Percentiles rank a stretch among this genome's conserved stretches.
phyloP scores from a whole-genome alignment of 2,113 vertebrate species.

The Saguinus imperator region DNA sequence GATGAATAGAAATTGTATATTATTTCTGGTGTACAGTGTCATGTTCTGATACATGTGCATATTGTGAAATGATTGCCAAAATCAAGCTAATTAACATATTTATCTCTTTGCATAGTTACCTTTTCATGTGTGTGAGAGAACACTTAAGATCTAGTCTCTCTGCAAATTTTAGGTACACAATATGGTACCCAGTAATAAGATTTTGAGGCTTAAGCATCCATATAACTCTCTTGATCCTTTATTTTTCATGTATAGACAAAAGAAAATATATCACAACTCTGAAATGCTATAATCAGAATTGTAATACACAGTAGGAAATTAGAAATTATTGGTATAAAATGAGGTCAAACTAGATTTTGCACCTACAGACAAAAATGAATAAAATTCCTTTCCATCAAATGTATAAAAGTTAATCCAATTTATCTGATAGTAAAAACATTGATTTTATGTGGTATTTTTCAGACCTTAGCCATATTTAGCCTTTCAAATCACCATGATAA shows the following conservation, averaged over 20 bases:
- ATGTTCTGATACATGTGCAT: not conserved
- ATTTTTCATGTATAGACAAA: not conserved
- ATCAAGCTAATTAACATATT: not conserved
- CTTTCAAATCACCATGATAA: not conserved
- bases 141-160: not conserved
- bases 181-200: not conserved
- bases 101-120: not conserved
- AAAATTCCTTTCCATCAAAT: not conserved
- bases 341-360: not conserved
- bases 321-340: constrained; percentile 15
- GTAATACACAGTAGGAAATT: not conserved
- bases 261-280: not conserved
- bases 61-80: not conserved
- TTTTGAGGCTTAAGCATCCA: not conserved
- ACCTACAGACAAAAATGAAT: not conserved
- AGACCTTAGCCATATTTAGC: not conserved
- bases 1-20: not conserved
- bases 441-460: not conserved
- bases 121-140: not conserved
- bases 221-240: not conserved
- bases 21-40: not conserved
- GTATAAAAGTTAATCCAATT: not conserved
- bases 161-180: not conserved
- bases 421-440: not conserved
- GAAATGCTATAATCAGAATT: not conserved